Conservation (phyloP, 1,140 invertebrate genomes). For the Linepithema humile region DNA sequence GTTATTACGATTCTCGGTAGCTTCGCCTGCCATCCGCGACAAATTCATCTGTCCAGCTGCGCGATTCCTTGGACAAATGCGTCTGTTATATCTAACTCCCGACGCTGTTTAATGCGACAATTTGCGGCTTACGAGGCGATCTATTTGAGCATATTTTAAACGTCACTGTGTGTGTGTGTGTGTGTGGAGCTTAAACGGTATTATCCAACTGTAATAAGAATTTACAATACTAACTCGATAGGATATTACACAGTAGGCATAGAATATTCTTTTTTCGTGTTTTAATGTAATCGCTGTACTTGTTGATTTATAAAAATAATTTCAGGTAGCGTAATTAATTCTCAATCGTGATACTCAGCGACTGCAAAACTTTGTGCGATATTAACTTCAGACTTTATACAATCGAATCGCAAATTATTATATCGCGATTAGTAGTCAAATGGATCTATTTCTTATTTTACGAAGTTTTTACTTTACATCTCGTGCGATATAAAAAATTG, state of each 20-base stretch:
- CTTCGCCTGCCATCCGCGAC: background rate
- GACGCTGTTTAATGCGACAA: background rate
- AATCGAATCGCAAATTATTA: background rate
- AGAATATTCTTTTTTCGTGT: background rate
- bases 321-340: background rate
- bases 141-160: background rate
- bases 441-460: background rate
- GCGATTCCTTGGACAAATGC: background rate
- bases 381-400: background rate
- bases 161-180: no score
- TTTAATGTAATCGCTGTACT: no score
- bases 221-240: background rate
- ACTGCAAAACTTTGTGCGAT: no score
- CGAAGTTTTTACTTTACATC: background rate
- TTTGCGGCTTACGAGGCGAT: background rate
- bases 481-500: background rate
- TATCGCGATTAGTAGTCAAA: background rate
- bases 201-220: background rate
- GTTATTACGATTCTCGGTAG: constrained; percentile 15
- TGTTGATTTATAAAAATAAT: background rate
- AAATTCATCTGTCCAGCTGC: constrained; percentile 37
- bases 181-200: constrained; percentile 16
- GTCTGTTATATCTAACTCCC: background rate
- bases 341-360: no score
- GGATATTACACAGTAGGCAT: background rate